Percentiles rank a stretch among this genome's conserved stretches.
Evolutionary conservation across 2,113 vertebrate species (phyloP).

Genomic region (Pseudonaja textilis): DNA sequence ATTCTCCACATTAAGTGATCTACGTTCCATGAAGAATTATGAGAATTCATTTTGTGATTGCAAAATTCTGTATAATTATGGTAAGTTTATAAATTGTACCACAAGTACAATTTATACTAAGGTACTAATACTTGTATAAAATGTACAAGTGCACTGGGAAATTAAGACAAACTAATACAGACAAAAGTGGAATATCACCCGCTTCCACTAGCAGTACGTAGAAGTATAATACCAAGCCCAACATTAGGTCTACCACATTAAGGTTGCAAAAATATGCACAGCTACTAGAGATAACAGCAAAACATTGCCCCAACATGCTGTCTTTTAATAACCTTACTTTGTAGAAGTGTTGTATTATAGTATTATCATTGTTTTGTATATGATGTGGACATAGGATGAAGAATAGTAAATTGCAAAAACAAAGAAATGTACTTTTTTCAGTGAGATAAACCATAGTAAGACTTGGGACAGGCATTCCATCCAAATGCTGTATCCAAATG

Average conservation of each 20-base stretch:
- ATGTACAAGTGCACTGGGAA: not conserved
- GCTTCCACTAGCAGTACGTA: not conserved
- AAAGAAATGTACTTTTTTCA: not conserved
- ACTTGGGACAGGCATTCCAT: not conserved
- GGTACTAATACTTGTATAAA: not conserved
- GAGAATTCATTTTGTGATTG: not conserved
- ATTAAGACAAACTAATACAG: not conserved
- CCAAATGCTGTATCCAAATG: not conserved
- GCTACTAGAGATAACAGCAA: not conserved
- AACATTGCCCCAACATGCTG: not conserved
- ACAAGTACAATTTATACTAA: not conserved
- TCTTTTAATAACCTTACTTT: not conserved
- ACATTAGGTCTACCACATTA: not conserved
- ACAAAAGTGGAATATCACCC: not conserved
- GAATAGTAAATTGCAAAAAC: not conserved
- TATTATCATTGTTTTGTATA: not conserved
- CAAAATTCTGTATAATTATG: not conserved
- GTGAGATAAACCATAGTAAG: not conserved
- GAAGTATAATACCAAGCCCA: not conserved
- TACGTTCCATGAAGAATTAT: too few species aligned
- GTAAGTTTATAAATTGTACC: not conserved
- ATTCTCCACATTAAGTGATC: not conserved
- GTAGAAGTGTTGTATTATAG: not conserved
- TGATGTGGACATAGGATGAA: not conserved
- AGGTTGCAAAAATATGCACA: not conserved